A percentile compares a stretch with the other conserved stretches of the same genome.
These are phyloP conservation scores for Drosophila obscura DNA, from an alignment of 1,140 invertebrate species.

Conservation along the genomic window DNA sequence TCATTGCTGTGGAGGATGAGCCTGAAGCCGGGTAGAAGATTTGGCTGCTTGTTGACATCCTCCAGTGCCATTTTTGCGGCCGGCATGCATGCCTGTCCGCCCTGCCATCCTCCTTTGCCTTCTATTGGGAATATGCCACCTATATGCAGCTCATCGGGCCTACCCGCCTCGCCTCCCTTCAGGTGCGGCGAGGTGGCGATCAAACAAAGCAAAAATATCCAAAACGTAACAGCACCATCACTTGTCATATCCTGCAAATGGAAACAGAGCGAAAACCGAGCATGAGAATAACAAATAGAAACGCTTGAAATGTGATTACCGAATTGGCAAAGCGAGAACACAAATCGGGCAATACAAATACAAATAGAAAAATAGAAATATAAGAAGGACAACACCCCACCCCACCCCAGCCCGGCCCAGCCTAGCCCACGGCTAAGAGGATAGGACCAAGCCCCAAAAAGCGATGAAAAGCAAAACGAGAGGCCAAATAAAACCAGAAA, in stretches of 20 bases:
- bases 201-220: constrained; percentile 84
- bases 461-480: constrained; percentile 23
- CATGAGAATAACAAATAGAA: constrained; percentile 14
- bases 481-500: constrained; percentile 20
- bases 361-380: constrained; percentile 37
- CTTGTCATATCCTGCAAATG: constrained; percentile 83
- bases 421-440: too few relatives aligned
- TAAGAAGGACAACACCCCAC: constrained; percentile 28
- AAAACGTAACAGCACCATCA: constrained; percentile 84
- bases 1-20: constrained; percentile 97
- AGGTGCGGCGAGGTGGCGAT: constrained; percentile 71
- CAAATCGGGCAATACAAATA: constrained; percentile 49
- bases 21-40: constrained; percentile 96
- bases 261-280: not conserved
- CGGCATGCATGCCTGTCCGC: constrained; percentile 96
- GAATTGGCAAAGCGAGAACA: constrained; percentile 48
- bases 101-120: constrained; percentile 97
- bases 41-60: constrained; percentile 95
- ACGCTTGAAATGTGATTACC: constrained; percentile 72
- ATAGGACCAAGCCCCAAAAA: constrained; percentile 22
- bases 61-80: constrained; percentile 97
- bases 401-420: not conserved
- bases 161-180: constrained; percentile 67
- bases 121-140: constrained; percentile 98
- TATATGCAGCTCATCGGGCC: constrained; percentile 93